These are phyloP conservation scores for Siniperca obscura DNA, from an alignment of 2,797 vertebrate species.

Conservation along the genomic window DNA sequence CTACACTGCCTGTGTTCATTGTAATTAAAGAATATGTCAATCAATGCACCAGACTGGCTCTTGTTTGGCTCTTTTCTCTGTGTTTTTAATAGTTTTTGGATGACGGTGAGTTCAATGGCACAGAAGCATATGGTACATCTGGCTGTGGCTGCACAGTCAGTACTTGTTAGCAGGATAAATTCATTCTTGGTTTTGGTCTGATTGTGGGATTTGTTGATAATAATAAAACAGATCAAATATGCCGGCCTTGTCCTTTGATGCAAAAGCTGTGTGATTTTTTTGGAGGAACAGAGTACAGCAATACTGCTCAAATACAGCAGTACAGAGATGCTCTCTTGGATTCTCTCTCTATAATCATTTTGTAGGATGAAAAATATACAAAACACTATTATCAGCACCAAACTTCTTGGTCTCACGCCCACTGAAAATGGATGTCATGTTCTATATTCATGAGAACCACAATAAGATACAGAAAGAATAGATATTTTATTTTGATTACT, in stretches of 20 bases:
- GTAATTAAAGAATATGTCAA: slow-evolving; percentile 57
- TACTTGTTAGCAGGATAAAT: slow-evolving; percentile 42
- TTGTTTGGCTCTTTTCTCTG: slow-evolving; percentile 30
- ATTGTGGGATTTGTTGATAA: slow-evolving; percentile 43
- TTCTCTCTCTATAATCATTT: slow-evolving; percentile 41
- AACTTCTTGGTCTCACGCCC: slow-evolving; percentile 29
- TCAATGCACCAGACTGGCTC: slow-evolving; percentile 25
- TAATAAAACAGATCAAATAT: slow-evolving; percentile 41
- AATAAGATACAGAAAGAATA: slow-evolving; percentile 76
- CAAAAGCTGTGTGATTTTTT: slow-evolving; percentile 28
- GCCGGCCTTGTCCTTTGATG: slow-evolving; percentile 31
- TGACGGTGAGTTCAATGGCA: slow-evolving; percentile 26
- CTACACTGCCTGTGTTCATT: slow-evolving; percentile 25
- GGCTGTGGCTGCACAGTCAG: slow-evolving; percentile 30
- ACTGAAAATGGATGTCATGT: slow-evolving; percentile 45
- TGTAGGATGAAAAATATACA: slow-evolving; percentile 53
- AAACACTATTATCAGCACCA: slow-evolving; percentile 61
- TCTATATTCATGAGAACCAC: slow-evolving; percentile 74
- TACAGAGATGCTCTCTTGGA: slow-evolving; percentile 42
- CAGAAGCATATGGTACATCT: slow-evolving; percentile 42
- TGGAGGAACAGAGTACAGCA: background rate
- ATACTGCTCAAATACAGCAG: slow-evolving; percentile 19
- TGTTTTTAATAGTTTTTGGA: slow-evolving; percentile 53
- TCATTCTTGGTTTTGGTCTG: slow-evolving; percentile 23
- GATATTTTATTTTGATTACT: slow-evolving; percentile 79